Conservation (phyloP, 2,113 vertebrate species). For the Lathamus discolor region DNA sequence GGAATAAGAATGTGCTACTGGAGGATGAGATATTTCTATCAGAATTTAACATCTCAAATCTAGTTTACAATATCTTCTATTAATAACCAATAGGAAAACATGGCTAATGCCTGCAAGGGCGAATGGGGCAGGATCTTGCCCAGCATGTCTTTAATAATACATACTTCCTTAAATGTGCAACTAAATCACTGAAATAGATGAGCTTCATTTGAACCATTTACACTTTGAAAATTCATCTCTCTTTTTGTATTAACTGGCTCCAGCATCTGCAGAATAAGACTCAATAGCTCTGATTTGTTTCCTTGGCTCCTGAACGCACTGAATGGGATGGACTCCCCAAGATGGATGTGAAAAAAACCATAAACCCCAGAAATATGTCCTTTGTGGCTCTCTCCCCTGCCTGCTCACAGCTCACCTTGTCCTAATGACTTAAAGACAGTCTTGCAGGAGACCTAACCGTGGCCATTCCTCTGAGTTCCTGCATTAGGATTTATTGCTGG, state of each 20-base stretch:
- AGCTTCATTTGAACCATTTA: constrained; percentile 17
- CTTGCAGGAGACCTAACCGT: background rate
- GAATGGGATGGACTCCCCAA: background rate
- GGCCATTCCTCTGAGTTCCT: background rate
- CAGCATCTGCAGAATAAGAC: background rate
- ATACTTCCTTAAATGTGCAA: constrained; percentile 23
- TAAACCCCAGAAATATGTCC: background rate
- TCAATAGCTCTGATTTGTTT: background rate
- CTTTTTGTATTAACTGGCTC: constrained; percentile 23
- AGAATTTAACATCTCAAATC: constrained; percentile 9
- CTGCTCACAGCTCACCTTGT: background rate
- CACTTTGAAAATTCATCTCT: background rate
- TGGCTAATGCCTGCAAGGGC: background rate
- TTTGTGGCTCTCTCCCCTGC: background rate
- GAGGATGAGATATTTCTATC: background rate
- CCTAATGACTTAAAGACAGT: background rate
- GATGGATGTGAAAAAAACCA: background rate
- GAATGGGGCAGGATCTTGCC: background rate
- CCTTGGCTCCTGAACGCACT: background rate
- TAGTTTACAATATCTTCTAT: background rate
- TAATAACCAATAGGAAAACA: background rate
- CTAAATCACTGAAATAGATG: constrained; percentile 24
- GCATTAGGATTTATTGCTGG: background rate
- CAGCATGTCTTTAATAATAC: constrained; percentile 21
- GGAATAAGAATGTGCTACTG: constrained; percentile 11